Evolutionary conservation across 2,797 vertebrate species (phyloP).

Genomic region (Lates japonicus): DNA sequence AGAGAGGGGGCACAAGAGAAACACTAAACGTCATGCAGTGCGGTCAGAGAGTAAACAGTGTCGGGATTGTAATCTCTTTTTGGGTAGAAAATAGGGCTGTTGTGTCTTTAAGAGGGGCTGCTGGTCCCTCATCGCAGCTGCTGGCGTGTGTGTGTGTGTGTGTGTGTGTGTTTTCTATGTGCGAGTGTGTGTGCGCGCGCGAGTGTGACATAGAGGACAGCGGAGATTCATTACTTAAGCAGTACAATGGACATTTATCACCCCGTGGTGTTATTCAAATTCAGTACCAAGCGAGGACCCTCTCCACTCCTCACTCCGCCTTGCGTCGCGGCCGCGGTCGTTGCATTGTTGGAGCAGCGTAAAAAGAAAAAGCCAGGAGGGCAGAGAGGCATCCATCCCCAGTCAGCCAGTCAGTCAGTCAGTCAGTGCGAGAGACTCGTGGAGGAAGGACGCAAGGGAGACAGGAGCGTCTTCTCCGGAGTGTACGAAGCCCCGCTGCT

Average conservation of each 20-base stretch:
- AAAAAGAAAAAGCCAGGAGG: constrained; percentile 89
- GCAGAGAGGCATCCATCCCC: constrained; percentile 81
- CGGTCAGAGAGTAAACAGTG: constrained; percentile 88
- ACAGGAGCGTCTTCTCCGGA: constrained; percentile 71
- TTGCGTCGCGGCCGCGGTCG: constrained; percentile 89
- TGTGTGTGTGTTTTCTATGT: constrained; percentile 65
- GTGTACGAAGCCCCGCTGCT: constrained; percentile 39
- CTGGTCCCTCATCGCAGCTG: constrained; percentile 97
- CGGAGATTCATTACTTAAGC: constrained; percentile 99
- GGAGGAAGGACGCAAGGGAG: constrained; percentile 60
- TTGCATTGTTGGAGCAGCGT: constrained; percentile 91
- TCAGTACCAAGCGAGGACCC: constrained; percentile 99
- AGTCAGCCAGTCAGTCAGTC: constrained; percentile 57
- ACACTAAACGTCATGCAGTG: constrained; percentile 87
- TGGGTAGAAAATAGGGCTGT: constrained; percentile 87
- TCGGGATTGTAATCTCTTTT: constrained; percentile 87
- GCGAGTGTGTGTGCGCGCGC: constrained; percentile 56
- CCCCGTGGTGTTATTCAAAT: constrained; percentile 99
- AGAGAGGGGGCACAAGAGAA: constrained; percentile 73
- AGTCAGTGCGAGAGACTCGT: constrained; percentile 80
- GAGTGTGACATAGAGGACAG: constrained; percentile 93
- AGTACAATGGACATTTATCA: constrained; percentile 99
- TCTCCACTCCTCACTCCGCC: constrained; percentile 90
- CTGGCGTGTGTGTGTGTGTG: constrained; percentile 81
- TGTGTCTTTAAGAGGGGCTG: constrained; percentile 98